Percentiles rank a stretch among this genome's conserved stretches.
phyloP scores from a whole-genome alignment of 2,797 vertebrate genomes.

The Steatocranus sp. region DNA sequence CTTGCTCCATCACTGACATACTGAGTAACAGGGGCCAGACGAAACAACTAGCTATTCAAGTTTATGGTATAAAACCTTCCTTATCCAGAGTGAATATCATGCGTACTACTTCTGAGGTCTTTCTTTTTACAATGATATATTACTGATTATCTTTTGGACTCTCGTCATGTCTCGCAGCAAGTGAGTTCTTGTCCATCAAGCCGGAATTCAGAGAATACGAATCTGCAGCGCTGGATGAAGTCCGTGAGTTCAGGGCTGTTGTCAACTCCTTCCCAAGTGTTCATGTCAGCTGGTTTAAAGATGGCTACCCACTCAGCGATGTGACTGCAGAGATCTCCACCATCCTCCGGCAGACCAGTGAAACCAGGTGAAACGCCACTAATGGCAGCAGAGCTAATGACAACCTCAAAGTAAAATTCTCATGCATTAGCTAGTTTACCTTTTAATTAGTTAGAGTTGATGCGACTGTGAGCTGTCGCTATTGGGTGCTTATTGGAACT shows the following conservation, averaged over 20 bases:
- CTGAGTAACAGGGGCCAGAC: conserved; percentile 83
- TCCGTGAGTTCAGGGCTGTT: conserved; percentile 84
- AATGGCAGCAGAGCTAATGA: conserved; percentile 14
- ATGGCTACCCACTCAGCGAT: conserved; percentile 82
- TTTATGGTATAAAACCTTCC: conserved; percentile 79
- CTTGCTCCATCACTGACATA: conserved; percentile 87
- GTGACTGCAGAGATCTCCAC: conserved; percentile 89
- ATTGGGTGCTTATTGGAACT: background rate
- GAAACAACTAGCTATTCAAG: conserved; percentile 82
- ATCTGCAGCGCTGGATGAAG: conserved; percentile 86
- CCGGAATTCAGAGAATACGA: conserved; percentile 80
- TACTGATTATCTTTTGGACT: background rate
- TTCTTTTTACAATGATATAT: background rate
- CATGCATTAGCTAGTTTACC: background rate
- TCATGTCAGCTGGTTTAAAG: conserved; percentile 89
- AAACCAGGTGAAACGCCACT: conserved; percentile 82
- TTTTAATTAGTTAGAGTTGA: conserved; percentile 25
- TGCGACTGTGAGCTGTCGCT: background rate
- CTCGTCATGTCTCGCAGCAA: conserved; percentile 72
- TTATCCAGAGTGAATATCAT: background rate
- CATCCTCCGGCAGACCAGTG: conserved; percentile 74
- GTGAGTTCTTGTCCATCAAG: conserved; percentile 80
- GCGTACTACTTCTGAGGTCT: background rate
- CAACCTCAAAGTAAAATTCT: conserved; percentile 14
- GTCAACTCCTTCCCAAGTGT: conserved; percentile 85